These are phyloP conservation scores for Gambelia wislizenii DNA, from an alignment of 2,797 vertebrate species.

Conservation along the genomic window DNA sequence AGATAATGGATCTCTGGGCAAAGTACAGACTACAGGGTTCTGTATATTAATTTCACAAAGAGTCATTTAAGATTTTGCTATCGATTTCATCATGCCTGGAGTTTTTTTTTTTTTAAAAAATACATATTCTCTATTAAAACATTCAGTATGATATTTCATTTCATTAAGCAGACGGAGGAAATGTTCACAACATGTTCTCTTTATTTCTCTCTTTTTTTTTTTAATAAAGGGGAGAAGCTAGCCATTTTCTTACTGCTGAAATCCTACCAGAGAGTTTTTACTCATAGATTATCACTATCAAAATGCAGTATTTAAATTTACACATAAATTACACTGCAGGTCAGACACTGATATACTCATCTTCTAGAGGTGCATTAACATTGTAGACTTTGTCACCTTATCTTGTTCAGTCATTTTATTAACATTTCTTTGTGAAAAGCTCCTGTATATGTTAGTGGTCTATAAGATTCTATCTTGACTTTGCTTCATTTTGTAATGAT, in stretches of 20 bases:
- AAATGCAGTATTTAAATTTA: constrained; percentile 47
- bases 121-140: background rate
- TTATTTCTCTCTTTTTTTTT: constrained; percentile 19
- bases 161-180: constrained; percentile 10
- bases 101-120: background rate
- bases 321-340: constrained; percentile 40
- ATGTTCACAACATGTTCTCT: background rate
- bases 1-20: background rate
- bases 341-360: constrained; percentile 33
- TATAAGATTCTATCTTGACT: constrained; percentile 52
- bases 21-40: background rate
- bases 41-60: background rate
- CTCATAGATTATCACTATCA: constrained; percentile 49
- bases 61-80: background rate
- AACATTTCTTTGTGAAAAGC: constrained; percentile 22
- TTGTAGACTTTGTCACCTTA: constrained; percentile 38
- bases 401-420: constrained; percentile 51
- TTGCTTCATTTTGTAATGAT: constrained; percentile 58
- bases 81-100: background rate
- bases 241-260: constrained; percentile 3
- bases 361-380: constrained; percentile 52
- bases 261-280: constrained; percentile 33
- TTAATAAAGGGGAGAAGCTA: constrained; percentile 21
- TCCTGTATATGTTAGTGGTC: constrained; percentile 17
- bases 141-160: background rate